Evolutionary conservation across 1,140 invertebrate species (phyloP).

Genomic region (Diabrotica virgifera): DNA sequence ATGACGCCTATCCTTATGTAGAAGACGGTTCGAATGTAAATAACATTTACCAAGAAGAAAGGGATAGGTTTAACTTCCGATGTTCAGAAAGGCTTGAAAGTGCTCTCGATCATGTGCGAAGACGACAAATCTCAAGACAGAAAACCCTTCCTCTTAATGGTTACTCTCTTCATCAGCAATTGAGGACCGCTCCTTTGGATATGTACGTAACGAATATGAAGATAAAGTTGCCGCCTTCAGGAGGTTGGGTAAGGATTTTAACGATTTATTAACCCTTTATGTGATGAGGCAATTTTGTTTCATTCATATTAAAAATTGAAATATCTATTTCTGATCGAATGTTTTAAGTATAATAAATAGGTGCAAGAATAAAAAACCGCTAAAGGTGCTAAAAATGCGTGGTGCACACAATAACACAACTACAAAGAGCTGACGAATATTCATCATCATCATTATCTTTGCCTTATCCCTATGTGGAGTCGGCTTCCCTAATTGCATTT

Average conservation of each 20-base stretch:
- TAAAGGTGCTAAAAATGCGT: no score
- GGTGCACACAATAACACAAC: no score
- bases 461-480: no score
- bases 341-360: no score
- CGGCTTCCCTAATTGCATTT: no score
- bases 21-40: slow-evolving; percentile 29
- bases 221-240: slow-evolving; percentile 59
- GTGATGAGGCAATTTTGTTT: no score
- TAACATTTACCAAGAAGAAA: slow-evolving; percentile 30
- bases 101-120: slow-evolving; percentile 55
- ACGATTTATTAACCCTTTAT: no score
- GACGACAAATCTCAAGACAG: slow-evolving; percentile 54
- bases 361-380: no score
- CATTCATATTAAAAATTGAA: no score
- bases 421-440: no score
- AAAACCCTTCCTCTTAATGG: slow-evolving; percentile 60
- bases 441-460: no score
- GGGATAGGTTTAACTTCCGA: slow-evolving; percentile 28
- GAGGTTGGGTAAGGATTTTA: slow-evolving; percentile 56
- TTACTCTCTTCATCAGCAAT: slow-evolving; percentile 60
- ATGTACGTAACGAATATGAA: slow-evolving; percentile 66
- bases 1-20: slow-evolving; percentile 38
- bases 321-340: no score
- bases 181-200: slow-evolving; percentile 58
- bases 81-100: slow-evolving; percentile 56